Conservation (phyloP, 2,888 invertebrate genomes). For the Azorinus chamasolen region DNA sequence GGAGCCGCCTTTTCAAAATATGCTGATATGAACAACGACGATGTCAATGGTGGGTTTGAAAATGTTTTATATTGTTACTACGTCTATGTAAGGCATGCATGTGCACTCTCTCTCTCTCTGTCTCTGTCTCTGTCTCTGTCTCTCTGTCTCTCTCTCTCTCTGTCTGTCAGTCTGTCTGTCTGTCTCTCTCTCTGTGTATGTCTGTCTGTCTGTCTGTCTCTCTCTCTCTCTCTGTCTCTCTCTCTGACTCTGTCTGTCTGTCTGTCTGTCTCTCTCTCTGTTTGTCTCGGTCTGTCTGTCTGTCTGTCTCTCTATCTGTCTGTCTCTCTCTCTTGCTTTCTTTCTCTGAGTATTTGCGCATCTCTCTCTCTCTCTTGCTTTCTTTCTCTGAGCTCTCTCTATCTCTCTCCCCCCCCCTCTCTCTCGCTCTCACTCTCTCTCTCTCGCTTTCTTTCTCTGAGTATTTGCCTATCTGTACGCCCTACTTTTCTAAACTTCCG, state of each 20-base stretch:
- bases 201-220: not conserved
- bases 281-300: not conserved
- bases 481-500: no score
- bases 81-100: not conserved
- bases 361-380: constrained; percentile 14
- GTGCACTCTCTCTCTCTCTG: constrained; percentile 5
- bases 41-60: constrained; percentile 53
- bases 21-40: constrained; percentile 60
- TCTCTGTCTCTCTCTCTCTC: constrained; percentile 6
- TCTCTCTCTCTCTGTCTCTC: constrained; percentile 4
- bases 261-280: constrained; percentile 7
- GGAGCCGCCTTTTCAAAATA: constrained; percentile 60
- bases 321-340: constrained; percentile 6
- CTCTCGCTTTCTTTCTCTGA: no score
- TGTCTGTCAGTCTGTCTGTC: constrained; percentile 2
- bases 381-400: no score
- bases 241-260: constrained; percentile 2
- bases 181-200: no score
- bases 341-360: no score
- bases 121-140: constrained; percentile 4
- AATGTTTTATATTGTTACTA: no score
- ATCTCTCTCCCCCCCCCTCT: no score
- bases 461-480: no score
- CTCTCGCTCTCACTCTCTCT: no score
- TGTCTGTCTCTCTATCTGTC: constrained; percentile 4